Base-by-base conservation (phyloP, 2,888 invertebrate species). In the Melieria omissa region DNA sequence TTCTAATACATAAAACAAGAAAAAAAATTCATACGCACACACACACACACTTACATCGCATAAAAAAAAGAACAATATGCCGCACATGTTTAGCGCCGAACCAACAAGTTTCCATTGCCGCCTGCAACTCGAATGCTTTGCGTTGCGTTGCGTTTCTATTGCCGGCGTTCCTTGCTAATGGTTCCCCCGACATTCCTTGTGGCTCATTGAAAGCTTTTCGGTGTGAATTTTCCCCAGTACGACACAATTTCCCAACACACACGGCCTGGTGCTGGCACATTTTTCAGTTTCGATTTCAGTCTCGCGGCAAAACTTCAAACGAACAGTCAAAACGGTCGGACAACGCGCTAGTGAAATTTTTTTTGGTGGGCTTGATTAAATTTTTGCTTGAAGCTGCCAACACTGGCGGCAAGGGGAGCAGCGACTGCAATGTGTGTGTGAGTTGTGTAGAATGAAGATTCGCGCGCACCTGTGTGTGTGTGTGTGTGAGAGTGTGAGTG, bases 241-340 rank as follows among this genome's bases (percentile, higher is more conserved):
- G 49, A 67, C 67, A 67, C 58, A 72, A 16, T 72, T 72, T 46
- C 45, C 44, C 58, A 42, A 42, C 67, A 49, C 46, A 72, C 10
- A 46, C 45, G 46, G 57, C 29, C 29, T 29, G 29, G 29, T 29
- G 29, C 29, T 29, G 29, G 29, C 29, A 29, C 29, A 29, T 29
- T 29, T 29, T 29, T 29, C 29, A 29, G 29, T 29, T 29, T 29
- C 29, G 29, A 46, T 63, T 69, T 69, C 63, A 69, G 69, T 69
- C 69, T 63, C 62, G 62, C 69, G 69, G 62, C 55, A 63, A 46
- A 63, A 69, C 45, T 69, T 69, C 47, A 62, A 69, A 69, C 57
- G 69, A 55, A 62, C 69, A 62, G 69, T 69, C 55, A 29, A n/a
- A 61, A 52, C 58, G 16, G n/a, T 29, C 46, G 60, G 61, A 47